A percentile compares a stretch with the other conserved stretches of the same genome.
phyloP scores from a whole-genome alignment of 2,888 invertebrate species.

The Neoscelio sp. region DNA sequence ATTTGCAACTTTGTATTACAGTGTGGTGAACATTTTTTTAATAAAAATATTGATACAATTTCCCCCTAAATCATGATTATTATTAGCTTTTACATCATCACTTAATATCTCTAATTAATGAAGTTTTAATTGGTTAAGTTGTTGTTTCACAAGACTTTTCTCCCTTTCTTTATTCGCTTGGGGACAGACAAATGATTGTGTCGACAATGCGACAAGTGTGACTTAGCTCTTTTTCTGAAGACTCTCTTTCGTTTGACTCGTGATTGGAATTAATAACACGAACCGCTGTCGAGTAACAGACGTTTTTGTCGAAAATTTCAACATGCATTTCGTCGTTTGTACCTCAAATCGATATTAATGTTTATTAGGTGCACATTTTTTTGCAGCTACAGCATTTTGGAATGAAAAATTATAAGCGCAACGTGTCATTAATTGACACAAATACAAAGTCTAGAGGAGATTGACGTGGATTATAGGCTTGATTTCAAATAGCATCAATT shows the following conservation, averaged over 20 bases:
- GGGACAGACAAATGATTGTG: conserved; percentile 24
- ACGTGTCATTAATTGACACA: conserved; percentile 22
- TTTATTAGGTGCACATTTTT: not conserved
- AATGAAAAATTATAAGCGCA: conserved; percentile 15
- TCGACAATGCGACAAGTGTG: conserved; percentile 61
- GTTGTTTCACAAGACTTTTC: conserved; percentile 51
- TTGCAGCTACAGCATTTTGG: not conserved
- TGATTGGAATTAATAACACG: conserved; percentile 64
- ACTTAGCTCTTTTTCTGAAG: conserved; percentile 64
- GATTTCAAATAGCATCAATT: conserved; percentile 59
- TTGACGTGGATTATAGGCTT: conserved; percentile 38
- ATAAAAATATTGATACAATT: no score
- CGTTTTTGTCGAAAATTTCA: conserved; percentile 35
- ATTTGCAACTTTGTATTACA: no score
- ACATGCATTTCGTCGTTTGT: not conserved
- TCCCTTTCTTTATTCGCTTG: conserved; percentile 33
- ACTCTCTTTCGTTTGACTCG: conserved; percentile 55
- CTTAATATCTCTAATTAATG: conserved; percentile 56
- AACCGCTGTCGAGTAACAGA: conserved; percentile 17
- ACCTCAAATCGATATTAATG: conserved; percentile 12
- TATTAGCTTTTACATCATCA: conserved; percentile 56
- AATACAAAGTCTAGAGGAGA: conserved; percentile 36
- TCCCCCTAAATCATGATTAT: conserved; percentile 4
- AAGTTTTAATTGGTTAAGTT: conserved; percentile 58
- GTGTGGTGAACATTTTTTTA: no score